Conservation (phyloP, 2,888 invertebrate genomes). For the Actias luna region DNA sequence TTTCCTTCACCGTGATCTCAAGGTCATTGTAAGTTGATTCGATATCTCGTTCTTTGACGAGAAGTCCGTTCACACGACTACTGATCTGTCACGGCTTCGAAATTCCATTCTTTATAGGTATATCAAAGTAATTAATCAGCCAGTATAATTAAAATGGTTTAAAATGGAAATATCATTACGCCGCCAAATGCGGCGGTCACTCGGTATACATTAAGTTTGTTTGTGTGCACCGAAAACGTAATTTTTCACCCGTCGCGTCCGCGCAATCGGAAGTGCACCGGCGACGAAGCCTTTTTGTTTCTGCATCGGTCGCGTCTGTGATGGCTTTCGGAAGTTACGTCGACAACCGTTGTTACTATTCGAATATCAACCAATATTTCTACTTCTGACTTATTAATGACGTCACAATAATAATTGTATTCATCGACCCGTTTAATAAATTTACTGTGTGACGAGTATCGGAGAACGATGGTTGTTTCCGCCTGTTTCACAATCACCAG, state of each 20-base stretch:
- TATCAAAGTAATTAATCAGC: neutral
- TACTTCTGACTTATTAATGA: slow-evolving; percentile 65
- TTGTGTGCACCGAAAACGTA: slow-evolving; percentile 57
- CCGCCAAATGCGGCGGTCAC: slow-evolving; percentile 18
- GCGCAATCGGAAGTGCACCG: slow-evolving; percentile 76
- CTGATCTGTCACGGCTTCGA: too few species aligned
- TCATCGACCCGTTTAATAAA: slow-evolving; percentile 19
- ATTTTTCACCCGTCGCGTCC: slow-evolving; percentile 74
- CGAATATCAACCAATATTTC: slow-evolving; percentile 70
- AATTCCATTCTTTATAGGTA: too few species aligned
- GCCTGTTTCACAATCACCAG: too few species aligned
- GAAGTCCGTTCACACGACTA: too few species aligned
- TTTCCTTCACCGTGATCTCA: too few species aligned
- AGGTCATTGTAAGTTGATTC: too few species aligned
- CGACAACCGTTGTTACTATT: slow-evolving; percentile 59
- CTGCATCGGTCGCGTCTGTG: slow-evolving; percentile 54
- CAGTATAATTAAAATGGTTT: slow-evolving; percentile 6
- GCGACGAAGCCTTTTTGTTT: slow-evolving; percentile 75
- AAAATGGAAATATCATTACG: slow-evolving; percentile 4
- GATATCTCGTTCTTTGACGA: too few species aligned
- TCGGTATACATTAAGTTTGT: slow-evolving; percentile 61
- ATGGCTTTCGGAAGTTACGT: slow-evolving; percentile 77
- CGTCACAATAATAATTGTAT: slow-evolving; percentile 43
- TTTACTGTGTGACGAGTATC: neutral
- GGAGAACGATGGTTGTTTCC: too few species aligned